Evolutionary conservation across 2,888 invertebrate genomes (phyloP).

Genomic region (Ischnura elegans): DNA sequence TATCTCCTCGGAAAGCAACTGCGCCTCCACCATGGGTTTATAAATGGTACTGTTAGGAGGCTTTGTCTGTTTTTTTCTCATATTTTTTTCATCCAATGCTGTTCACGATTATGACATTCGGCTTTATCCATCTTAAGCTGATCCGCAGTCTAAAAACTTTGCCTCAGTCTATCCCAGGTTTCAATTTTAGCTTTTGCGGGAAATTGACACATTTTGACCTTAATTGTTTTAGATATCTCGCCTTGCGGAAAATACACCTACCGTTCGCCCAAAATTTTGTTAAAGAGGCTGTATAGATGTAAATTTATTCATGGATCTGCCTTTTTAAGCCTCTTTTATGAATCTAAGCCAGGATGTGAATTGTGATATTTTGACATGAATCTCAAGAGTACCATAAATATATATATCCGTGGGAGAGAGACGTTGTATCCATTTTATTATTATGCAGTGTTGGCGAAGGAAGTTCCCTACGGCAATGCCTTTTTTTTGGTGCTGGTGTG

Average conservation of each 20-base stretch:
- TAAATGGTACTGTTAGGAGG: too few relatives aligned
- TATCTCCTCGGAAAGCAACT: too few relatives aligned
- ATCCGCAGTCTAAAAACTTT: neutral
- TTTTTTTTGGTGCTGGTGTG: neutral
- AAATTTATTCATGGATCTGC: conserved; percentile 13
- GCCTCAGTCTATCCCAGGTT: neutral
- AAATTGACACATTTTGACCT: neutral
- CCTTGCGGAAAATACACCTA: neutral
- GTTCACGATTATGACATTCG: too few relatives aligned
- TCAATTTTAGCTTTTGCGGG: neutral
- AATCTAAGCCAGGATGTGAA: neutral
- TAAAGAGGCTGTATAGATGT: neutral
- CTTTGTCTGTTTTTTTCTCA: too few relatives aligned
- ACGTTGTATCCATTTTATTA: conserved; percentile 2
- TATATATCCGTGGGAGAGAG: neutral
- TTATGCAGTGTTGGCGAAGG: neutral
- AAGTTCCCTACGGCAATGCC: neutral
- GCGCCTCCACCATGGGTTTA: too few relatives aligned
- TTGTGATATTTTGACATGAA: neutral
- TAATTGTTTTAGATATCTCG: neutral
- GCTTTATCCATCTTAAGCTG: neutral
- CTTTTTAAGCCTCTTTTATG: too few relatives aligned
- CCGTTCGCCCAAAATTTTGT: neutral
- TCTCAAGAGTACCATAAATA: neutral
- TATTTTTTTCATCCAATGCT: too few relatives aligned